Evolutionary conservation across 1,140 invertebrate species (phyloP), one percentile per base, ranked within the genome.

Genomic region (Tetranychus urticae): DNA sequence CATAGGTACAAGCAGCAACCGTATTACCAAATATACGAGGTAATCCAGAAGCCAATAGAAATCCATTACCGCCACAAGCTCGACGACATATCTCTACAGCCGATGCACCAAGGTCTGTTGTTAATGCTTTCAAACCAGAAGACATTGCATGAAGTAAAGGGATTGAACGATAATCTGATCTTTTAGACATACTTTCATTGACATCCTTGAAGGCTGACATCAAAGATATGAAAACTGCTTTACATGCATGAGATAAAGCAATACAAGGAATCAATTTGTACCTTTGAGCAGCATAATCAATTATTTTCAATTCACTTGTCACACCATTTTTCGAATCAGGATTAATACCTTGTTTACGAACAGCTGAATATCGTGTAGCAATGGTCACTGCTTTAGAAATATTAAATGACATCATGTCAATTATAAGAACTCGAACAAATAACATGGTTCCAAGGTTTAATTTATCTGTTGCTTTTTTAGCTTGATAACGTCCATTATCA

Each of bases 361-460:
- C 81, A n/a, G 83, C 82, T 63, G 87, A 87, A 70, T 96, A 97
- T 66, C 91, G 76, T 23, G 72, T 71, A 31, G 77, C 72, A 50
- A 75, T 73, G 39, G 39, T 10, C 39, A 42, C 39, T 42, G 71
- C 72, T 42, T 65, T 61, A 13, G 68, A 71, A 7, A 73, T 60
- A 39, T 73, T 67, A 52, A 67, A 67, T 6, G 71, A 66, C 34
- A 70, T 59, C 64, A 63, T 64, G 23, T 64, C 65, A 14, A 73
- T 67, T 58, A 94, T 74, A 36, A 84, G 79, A 12, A 88, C 85
- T 31, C 90, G 77, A 0, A 92, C 85, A 72, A 91, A 88, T 72
- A 94, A 84, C 90, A 96, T 93, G 0, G 88, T 88, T 14, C 87
- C 88, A 72, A 93, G 96, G 0, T 87, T 83, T 0, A 93, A 75